Evolutionary conservation across 92 coral and sea anemone genomes (phyloP).

Genomic region (Plumapathes pennacea): DNA sequence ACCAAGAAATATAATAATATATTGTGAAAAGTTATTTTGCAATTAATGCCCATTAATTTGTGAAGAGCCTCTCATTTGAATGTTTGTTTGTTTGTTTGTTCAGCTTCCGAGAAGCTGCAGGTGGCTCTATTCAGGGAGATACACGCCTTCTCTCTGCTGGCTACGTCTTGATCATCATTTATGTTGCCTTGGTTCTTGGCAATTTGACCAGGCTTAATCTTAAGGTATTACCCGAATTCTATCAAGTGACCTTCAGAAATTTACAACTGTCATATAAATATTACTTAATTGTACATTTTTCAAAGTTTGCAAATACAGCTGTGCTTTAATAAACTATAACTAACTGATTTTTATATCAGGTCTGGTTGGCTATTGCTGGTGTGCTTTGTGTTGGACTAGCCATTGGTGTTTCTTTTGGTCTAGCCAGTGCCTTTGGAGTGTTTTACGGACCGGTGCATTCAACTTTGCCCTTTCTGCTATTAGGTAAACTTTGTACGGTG

Average conservation of each 20-base stretch:
- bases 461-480: slow-evolving; percentile 84
- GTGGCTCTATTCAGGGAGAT: slow-evolving; percentile 67
- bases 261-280: too few species aligned
- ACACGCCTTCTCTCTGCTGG: slow-evolving; percentile 77
- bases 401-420: slow-evolving; percentile 92
- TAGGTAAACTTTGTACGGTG: too few species aligned
- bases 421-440: slow-evolving; percentile 93
- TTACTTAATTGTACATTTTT: not conserved
- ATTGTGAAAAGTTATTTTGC: too few species aligned
- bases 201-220: slow-evolving; percentile 79
- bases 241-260: not conserved
- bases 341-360: slow-evolving; percentile 34
- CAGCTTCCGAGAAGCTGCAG: slow-evolving; percentile 61
- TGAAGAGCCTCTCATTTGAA: too few species aligned
- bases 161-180: slow-evolving; percentile 75
- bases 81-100: too few species aligned
- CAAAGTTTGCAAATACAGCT: not conserved
- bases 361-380: slow-evolving; percentile 88
- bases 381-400: slow-evolving; percentile 85
- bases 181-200: slow-evolving; percentile 86
- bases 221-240: slow-evolving; percentile 47
- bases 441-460: slow-evolving; percentile 96
- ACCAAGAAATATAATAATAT: too few species aligned
- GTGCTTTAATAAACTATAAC: too few species aligned
- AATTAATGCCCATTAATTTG: too few species aligned